These are phyloP conservation scores for Magallana nippona DNA, from an alignment of 2,888 invertebrate species.

Conservation along the genomic window DNA sequence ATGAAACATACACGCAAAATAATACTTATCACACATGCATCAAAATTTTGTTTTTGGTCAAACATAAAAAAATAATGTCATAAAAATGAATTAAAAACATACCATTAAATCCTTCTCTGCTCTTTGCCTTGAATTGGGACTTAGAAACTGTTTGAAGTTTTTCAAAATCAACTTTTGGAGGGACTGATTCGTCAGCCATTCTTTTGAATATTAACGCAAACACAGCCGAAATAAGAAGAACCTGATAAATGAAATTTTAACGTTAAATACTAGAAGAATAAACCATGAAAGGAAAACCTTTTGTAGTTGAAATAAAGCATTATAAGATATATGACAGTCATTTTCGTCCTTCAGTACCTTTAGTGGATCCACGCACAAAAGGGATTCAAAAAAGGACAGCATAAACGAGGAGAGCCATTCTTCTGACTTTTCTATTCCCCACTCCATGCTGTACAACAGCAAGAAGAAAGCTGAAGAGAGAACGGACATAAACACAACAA, in stretches of 20 bases:
- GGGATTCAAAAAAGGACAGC: constrained; percentile 59
- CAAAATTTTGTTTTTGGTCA: no score
- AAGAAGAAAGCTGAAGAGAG: constrained; percentile 60
- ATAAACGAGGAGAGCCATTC: constrained; percentile 62
- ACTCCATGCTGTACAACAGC: constrained; percentile 62
- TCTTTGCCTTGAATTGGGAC: constrained; percentile 1
- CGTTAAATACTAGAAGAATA: background rate
- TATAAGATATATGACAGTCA: no score
- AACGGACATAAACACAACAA: constrained; percentile 54
- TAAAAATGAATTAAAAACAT: background rate
- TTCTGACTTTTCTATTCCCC: constrained; percentile 63
- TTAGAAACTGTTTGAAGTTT: constrained; percentile 14
- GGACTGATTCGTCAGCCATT: constrained; percentile 48
- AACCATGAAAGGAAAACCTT: background rate
- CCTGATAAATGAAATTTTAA: constrained; percentile 46
- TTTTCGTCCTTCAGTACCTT: constrained; percentile 49
- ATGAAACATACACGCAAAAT: no score
- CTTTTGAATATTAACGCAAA: constrained; percentile 53
- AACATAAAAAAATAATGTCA: no score
- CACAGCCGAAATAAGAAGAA: constrained; percentile 51
- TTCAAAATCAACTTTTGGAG: constrained; percentile 34
- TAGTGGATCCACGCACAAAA: constrained; percentile 60
- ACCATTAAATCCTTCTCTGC: constrained; percentile 13
- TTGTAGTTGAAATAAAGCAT: no score
- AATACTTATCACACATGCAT: no score